Conservation (phyloP, 2,888 invertebrate genomes). For the Melanostoma scalare region DNA sequence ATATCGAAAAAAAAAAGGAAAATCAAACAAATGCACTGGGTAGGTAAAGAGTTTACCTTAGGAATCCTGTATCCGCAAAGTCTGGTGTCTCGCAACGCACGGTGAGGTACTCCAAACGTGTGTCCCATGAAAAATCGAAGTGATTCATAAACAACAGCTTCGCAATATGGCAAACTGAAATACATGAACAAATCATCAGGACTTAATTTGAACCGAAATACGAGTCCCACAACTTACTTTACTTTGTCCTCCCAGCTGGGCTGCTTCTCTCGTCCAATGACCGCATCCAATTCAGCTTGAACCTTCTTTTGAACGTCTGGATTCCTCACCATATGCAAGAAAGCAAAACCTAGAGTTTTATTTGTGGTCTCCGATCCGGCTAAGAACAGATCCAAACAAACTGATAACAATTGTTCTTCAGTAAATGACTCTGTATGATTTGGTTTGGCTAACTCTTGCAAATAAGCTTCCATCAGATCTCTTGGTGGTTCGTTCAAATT, state of each 20-base stretch:
- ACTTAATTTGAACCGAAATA: not conserved
- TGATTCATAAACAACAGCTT: slow-evolving; percentile 90
- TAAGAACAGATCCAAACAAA: slow-evolving; percentile 93
- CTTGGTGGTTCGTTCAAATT: slow-evolving; percentile 84
- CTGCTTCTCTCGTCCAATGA: slow-evolving; percentile 87
- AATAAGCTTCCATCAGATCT: slow-evolving; percentile 92
- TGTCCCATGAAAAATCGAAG: slow-evolving; percentile 91
- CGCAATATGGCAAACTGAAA: slow-evolving; percentile 89
- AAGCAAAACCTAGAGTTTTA: slow-evolving; percentile 90
- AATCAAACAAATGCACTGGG: not conserved
- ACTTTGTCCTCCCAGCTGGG: slow-evolving; percentile 88
- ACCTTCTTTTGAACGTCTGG: slow-evolving; percentile 89
- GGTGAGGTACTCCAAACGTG: slow-evolving; percentile 90
- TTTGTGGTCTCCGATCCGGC: slow-evolving; percentile 94
- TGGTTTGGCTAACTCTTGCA: slow-evolving; percentile 86
- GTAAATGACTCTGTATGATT: slow-evolving; percentile 84
- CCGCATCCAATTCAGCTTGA: slow-evolving; percentile 89
- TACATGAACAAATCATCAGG: too few relatives aligned
- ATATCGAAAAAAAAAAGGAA: slow-evolving; percentile 10
- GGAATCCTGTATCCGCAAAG: slow-evolving; percentile 89
- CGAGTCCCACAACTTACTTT: slow-evolving; percentile 83
- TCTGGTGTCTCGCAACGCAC: slow-evolving; percentile 88
- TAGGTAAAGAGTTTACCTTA: slow-evolving; percentile 84
- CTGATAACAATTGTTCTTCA: slow-evolving; percentile 89
- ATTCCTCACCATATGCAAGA: slow-evolving; percentile 88